Evolutionary conservation across 2,888 invertebrate genomes (phyloP).

Genomic region (Drosophila neutralis): DNA sequence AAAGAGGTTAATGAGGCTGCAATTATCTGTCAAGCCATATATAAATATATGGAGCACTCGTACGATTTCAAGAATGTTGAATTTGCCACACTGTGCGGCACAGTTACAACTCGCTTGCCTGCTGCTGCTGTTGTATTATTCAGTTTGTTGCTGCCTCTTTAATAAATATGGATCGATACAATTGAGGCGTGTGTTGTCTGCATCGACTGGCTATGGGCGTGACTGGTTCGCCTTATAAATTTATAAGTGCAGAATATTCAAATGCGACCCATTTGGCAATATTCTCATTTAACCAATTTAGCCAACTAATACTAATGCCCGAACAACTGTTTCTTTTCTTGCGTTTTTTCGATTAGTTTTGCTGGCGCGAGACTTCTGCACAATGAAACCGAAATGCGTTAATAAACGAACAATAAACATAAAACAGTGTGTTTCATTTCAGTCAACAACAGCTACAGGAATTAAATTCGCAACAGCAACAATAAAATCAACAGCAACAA

Average conservation of each 20-base stretch:
- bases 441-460: constrained; percentile 52
- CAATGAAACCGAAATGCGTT: constrained; percentile 13
- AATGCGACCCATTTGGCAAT: constrained; percentile 40
- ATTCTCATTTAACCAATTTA: constrained; percentile 46
- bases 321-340: constrained; percentile 27
- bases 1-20: background rate
- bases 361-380: constrained; percentile 14
- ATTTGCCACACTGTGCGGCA: constrained; percentile 28
- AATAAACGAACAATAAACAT: constrained; percentile 28
- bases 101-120: constrained; percentile 15
- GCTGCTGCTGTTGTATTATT: constrained; percentile 21
- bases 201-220: constrained; percentile 16
- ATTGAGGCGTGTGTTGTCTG: constrained; percentile 12
- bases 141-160: constrained; percentile 41
- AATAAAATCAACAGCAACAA: constrained; percentile 12
- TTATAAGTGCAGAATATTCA: constrained; percentile 10
- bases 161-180: constrained; percentile 51
- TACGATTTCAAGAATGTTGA: background rate
- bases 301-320: constrained; percentile 11
- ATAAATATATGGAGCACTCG: background rate
- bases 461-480: constrained; percentile 40
- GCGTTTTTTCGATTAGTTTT: constrained; percentile 26
- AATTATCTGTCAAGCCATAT: background rate
- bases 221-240: constrained; percentile 36
- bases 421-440: constrained; percentile 65